phyloP scores from a whole-genome alignment of 2,888 invertebrate species.

The Lepidocyrtinus sp. region DNA sequence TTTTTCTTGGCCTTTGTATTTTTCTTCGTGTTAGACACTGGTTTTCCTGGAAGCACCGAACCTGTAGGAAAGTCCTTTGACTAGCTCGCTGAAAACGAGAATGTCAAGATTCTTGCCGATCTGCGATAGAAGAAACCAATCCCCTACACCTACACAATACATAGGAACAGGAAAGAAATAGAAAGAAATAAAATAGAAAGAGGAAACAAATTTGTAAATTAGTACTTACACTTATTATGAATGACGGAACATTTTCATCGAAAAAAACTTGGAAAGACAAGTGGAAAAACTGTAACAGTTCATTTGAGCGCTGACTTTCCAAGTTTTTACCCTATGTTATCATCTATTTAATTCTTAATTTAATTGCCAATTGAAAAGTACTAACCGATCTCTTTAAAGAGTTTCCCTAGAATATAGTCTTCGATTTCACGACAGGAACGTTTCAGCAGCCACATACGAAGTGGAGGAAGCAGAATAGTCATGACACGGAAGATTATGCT shows the following conservation, averaged over 20 bases:
- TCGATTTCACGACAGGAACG: slow-evolving; percentile 59
- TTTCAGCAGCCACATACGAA: slow-evolving; percentile 62
- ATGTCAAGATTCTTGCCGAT: slow-evolving; percentile 66
- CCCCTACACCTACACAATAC: no score
- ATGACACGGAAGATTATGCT: slow-evolving; percentile 63
- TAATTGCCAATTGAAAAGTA: no score
- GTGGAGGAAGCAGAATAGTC: slow-evolving; percentile 60
- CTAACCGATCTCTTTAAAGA: slow-evolving; percentile 60
- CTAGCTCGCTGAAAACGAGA: slow-evolving; percentile 58
- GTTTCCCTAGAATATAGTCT: slow-evolving; percentile 60
- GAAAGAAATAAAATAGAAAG: no score
- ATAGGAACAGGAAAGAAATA: no score
- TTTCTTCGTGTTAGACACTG: slow-evolving; percentile 41
- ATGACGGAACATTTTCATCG: no score
- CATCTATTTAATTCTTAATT: no score
- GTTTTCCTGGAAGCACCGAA: slow-evolving; percentile 64
- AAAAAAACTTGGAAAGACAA: no score
- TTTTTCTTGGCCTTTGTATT: slow-evolving; percentile 10
- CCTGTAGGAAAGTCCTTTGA: slow-evolving; percentile 61
- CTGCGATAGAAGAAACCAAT: slow-evolving; percentile 66
- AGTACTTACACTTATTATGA: no score
- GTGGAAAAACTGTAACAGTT: no score
- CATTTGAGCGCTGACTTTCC: no score
- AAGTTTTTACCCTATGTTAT: no score
- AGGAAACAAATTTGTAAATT: no score